phyloP scores from a whole-genome alignment of 2,888 invertebrate species.

The Netelia melanura region DNA sequence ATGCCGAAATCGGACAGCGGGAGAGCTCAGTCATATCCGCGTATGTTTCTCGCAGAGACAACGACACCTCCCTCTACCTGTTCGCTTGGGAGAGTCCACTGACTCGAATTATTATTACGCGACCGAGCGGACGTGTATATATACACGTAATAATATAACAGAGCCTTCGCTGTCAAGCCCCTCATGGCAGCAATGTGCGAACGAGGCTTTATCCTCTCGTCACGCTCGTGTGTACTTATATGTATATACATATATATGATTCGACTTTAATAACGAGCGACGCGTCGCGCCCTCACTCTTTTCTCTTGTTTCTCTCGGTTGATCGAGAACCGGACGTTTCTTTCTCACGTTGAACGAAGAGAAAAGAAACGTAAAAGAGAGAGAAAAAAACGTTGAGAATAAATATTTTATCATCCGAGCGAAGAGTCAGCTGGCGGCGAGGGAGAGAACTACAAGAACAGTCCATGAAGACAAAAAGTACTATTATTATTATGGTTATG shows the following conservation, averaged over 20 bases:
- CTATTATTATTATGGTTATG: constrained; percentile 20
- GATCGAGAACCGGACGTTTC: constrained; percentile 1
- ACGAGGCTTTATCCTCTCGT: constrained; percentile 42
- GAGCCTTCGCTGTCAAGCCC: constrained; percentile 30
- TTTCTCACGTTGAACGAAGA: constrained; percentile 23
- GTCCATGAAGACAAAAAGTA: constrained; percentile 7
- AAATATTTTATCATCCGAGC: constrained; percentile 12
- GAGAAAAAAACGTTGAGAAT: constrained; percentile 4
- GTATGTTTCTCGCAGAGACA: constrained; percentile 23
- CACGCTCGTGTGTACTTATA: constrained; percentile 17
- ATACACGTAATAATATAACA: constrained; percentile 59
- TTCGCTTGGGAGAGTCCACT: constrained; percentile 37
- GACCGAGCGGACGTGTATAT: constrained; percentile 55
- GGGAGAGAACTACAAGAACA: neutral
- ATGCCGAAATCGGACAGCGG: constrained; percentile 23
- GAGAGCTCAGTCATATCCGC: neutral
- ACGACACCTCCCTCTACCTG: constrained; percentile 8
- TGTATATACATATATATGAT: constrained; percentile 31
- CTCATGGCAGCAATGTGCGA: neutral
- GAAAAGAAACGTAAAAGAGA: neutral
- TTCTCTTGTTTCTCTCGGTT: constrained; percentile 25
- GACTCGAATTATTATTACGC: constrained; percentile 66
- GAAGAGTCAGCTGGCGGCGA: constrained; percentile 24
- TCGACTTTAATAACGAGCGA: constrained; percentile 47
- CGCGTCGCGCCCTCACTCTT: constrained; percentile 15